Evolutionary conservation across 2,888 invertebrate genomes (phyloP), one percentile per base, ranked within the genome.

Genomic region (Amphipoea oculea): DNA sequence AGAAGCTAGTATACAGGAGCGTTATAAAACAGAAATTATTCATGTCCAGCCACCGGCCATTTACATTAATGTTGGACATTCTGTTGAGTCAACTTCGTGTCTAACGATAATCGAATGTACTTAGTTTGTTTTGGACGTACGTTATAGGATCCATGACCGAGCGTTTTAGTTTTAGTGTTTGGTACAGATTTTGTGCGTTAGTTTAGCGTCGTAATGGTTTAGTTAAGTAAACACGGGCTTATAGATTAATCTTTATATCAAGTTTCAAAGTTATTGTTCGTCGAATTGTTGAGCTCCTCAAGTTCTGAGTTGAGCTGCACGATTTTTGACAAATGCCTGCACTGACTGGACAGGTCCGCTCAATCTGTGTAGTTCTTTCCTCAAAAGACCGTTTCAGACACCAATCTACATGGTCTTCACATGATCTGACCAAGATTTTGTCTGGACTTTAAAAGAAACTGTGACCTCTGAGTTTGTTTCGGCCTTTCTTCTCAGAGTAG

Each of bases 11-110:
- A 5, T 73, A 77, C n/a, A 48, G 11, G 36, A 77, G 76, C 63
- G 67, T 82, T 79, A 83, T 85, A 75, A 84, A 88, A 86, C 78
- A 70, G 81, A 82, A 84, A 89, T 89, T 90, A 89, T 91, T 89
- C 88, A 89, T 81, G 82, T 85, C 76, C 69, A 73, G 72, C 68
- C 84, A 79, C 74, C 77, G 73, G 84, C 79, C 75, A 84, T 90
- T 89, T 74, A 78, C 71, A 75, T 85, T 79, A 86, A 89, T 82
- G 85, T 85, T 73, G 78, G 81, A 86, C 83, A 85, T 90, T 91
- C 86, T 78, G 78, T 73, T 45, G 78, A 89, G 88, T 88, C 84
- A 82, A 63, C 45, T 54, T 12, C 23, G 42, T 69, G 73, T 29
- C 69, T 73, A 60, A 54, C 51, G 42, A 73, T 79, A 51, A 54